Base-by-base conservation (phyloP, 2,113 vertebrate species). In the Actenoides hombroni region DNA sequence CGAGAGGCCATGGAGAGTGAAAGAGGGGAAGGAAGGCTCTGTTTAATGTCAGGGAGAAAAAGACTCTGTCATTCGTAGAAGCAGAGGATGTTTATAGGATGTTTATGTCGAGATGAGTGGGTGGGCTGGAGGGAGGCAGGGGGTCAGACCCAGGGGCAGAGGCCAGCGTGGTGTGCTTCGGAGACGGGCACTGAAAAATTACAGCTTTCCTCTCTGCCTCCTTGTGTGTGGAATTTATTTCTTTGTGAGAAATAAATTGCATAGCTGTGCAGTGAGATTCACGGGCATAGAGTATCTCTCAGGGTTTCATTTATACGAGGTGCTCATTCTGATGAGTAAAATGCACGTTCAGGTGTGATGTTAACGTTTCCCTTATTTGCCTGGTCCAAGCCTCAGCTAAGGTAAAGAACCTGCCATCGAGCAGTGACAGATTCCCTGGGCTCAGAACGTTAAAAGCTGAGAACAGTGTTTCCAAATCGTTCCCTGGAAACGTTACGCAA, bases 11-110 rank as follows among this genome's bases (percentile, higher is more conserved):
- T 4, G 33, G 21, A 25, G 61, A 35, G n/a, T 6, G 86, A 11
- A 33, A 17, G 51, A 44, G 51, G 69, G 40, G 33, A 42, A 48
- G 53, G 42, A 46, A 29, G 39, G 19, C 65, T 68, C 54, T 85
- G 75, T 28, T 68, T 21, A 39, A 5, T 29, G 39, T 44, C 57
- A 35, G 54, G 60, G 78, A n/a, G 35, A 33, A 35, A 23, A 64
- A 35, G 31, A 17, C 20, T 12, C 37, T 14, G 39, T 49, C 26
- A 3, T 11, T 84, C 5, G 0, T 3, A 8, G 40, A 10, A 11
- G 19, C 28, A 2, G 2, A 9, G n/a, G 11, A 0, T 39, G 26
- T 68, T 57, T 57, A 6, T 8, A 24, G 64, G 44, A 18, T 6
- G 13, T 4, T 16, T 9, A 11, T 40, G 53, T 37, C 16, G 9